Conservation (phyloP, 2,113 vertebrate species). For the Hylia prasina region DNA sequence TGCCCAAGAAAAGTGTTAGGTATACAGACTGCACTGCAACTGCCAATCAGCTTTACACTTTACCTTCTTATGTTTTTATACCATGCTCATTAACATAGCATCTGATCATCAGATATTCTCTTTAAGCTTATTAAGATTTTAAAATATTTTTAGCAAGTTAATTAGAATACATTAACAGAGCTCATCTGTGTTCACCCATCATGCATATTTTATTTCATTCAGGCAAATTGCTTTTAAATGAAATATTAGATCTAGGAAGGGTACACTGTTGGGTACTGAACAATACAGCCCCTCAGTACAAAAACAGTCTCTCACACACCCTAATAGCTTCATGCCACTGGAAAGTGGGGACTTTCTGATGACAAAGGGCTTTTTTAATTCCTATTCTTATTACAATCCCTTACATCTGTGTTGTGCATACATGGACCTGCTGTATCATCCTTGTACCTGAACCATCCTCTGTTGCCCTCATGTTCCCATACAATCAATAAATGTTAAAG, state of each 20-base stretch:
- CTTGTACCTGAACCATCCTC: not conserved
- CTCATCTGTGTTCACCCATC: conserved; percentile 67
- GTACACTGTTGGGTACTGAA: not conserved
- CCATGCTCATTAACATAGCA: conserved; percentile 56
- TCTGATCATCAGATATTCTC: conserved; percentile 63
- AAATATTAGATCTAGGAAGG: conserved; percentile 21
- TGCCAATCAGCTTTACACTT: conserved; percentile 29
- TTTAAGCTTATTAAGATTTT: conserved; percentile 68
- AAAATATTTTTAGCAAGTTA: conserved; percentile 71
- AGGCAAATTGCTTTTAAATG: conserved; percentile 63
- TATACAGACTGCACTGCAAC: not conserved
- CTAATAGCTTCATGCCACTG: not conserved
- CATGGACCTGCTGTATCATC: rapidly evolving
- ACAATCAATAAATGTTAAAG: not conserved
- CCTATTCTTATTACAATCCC: not conserved
- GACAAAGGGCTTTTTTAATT: not conserved
- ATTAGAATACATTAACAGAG: conserved; percentile 67
- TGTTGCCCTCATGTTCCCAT: not conserved
- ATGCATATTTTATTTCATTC: conserved; percentile 66
- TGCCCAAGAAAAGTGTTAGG: not conserved
- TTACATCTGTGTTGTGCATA: not conserved
- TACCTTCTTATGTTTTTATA: conserved; percentile 50
- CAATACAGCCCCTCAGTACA: not conserved
- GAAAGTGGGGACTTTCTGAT: not conserved
- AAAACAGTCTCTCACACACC: not conserved